Conservation (phyloP, 2,113 vertebrate species). For the Spheniscus mendiculus region DNA sequence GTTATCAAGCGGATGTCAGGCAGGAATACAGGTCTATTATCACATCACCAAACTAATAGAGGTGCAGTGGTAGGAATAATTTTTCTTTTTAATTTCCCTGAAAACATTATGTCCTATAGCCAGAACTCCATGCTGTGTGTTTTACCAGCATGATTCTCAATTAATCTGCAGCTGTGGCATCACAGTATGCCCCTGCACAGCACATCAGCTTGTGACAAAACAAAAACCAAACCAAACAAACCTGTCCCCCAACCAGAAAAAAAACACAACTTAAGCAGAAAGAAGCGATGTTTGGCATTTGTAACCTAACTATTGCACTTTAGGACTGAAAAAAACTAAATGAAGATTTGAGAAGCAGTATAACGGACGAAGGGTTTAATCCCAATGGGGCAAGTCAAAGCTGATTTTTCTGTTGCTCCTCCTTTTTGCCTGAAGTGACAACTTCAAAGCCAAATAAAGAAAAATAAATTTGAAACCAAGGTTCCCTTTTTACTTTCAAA, state of each 20-base stretch:
- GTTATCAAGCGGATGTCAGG: constrained; percentile 28
- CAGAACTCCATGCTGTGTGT: constrained; percentile 7
- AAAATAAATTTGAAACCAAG: not conserved
- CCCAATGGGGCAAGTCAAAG: not conserved
- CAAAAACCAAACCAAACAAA: not conserved
- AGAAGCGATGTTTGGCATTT: not conserved
- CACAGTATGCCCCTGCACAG: not conserved
- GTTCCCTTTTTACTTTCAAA: not conserved
- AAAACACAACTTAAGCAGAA: not conserved
- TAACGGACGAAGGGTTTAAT: not conserved
- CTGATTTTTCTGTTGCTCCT: not conserved
- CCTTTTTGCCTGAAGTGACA: not conserved
- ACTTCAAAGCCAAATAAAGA: not conserved
- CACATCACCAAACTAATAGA: not conserved
- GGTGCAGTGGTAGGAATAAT: not conserved
- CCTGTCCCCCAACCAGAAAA: not conserved
- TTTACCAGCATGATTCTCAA: constrained; percentile 39
- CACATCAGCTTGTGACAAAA: not conserved
- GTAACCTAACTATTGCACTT: not conserved
- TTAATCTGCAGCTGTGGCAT: constrained; percentile 46
- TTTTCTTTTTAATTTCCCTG: constrained; percentile 47
- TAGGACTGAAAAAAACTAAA: not conserved
- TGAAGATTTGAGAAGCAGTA: not conserved
- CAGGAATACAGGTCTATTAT: constrained; percentile 34
- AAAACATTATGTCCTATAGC: constrained; percentile 29